Evolutionary conservation across 2,888 invertebrate genomes (phyloP).

Genomic region (Lamellibrachia columna): DNA sequence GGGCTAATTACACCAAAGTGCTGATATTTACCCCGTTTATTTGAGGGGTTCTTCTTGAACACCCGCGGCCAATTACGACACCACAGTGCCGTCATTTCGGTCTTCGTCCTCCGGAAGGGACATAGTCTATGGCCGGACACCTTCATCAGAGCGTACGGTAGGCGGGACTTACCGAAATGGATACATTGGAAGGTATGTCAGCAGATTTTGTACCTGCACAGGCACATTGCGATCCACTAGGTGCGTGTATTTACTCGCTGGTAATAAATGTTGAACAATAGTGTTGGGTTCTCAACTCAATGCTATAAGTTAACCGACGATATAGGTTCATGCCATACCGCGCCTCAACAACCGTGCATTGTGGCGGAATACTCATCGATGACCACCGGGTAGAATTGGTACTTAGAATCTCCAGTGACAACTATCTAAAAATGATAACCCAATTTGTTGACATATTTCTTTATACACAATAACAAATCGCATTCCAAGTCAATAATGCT

Average conservation of each 20-base stretch:
- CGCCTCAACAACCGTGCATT: too few species aligned
- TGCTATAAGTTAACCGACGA: too few species aligned
- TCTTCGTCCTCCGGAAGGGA: not conserved
- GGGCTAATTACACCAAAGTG: not conserved
- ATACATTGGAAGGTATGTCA: not conserved
- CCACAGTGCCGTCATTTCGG: not conserved
- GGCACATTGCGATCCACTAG: not conserved
- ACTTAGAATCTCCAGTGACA: too few species aligned
- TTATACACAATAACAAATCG: too few species aligned
- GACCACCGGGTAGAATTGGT: too few species aligned
- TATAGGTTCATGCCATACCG: too few species aligned
- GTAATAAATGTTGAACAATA: too few species aligned
- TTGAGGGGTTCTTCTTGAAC: slow-evolving; percentile 4
- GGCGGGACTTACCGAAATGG: not conserved
- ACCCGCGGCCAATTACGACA: not conserved
- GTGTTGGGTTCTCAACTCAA: too few species aligned
- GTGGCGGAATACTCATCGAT: too few species aligned
- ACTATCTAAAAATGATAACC: too few species aligned
- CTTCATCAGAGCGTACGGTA: not conserved
- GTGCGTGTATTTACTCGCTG: not conserved
- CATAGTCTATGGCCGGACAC: not conserved
- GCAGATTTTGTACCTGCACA: not conserved
- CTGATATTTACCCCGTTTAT: not conserved
- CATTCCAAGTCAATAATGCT: too few species aligned
- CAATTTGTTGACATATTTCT: too few species aligned